Conservation (phyloP, 2,113 vertebrate species). For the Halcyon senegalensis region DNA sequence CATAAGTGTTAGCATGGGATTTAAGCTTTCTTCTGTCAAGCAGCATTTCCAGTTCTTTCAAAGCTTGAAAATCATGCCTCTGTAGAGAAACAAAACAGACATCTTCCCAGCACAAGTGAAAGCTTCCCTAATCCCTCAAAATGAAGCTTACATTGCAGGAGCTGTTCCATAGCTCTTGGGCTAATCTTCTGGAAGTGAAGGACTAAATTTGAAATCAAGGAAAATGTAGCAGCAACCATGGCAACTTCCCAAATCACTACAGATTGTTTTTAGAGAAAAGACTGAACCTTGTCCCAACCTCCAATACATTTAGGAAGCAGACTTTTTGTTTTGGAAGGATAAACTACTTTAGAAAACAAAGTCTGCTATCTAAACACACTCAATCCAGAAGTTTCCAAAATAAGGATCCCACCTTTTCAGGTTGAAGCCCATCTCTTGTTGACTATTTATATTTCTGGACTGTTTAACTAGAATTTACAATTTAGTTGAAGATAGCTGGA, state of each 20-base stretch:
- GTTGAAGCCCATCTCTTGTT: not conserved
- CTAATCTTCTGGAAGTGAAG: not conserved
- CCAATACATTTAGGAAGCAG: not conserved
- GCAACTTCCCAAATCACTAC: not conserved
- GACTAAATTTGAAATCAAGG: not conserved
- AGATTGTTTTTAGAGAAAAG: not conserved
- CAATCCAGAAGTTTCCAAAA: not conserved
- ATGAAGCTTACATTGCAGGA: not conserved
- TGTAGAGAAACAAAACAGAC: not conserved
- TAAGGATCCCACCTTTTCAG: not conserved
- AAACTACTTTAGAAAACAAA: not conserved
- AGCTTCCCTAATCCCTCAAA: not conserved
- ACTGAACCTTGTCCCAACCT: not conserved
- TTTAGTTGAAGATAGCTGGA: not conserved
- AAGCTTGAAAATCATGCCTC: not conserved
- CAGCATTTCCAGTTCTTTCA: not conserved
- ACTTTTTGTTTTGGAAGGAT: not conserved
- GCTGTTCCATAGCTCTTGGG: not conserved
- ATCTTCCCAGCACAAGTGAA: not conserved
- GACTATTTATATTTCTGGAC: not conserved
- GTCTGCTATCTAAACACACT: not conserved
- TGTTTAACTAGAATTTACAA: not conserved
- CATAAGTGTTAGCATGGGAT: not conserved
- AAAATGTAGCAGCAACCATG: not conserved
- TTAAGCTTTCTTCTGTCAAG: not conserved